Base-by-base conservation (phyloP, 2,888 invertebrate species). In the Prosapia bicincta region DNA sequence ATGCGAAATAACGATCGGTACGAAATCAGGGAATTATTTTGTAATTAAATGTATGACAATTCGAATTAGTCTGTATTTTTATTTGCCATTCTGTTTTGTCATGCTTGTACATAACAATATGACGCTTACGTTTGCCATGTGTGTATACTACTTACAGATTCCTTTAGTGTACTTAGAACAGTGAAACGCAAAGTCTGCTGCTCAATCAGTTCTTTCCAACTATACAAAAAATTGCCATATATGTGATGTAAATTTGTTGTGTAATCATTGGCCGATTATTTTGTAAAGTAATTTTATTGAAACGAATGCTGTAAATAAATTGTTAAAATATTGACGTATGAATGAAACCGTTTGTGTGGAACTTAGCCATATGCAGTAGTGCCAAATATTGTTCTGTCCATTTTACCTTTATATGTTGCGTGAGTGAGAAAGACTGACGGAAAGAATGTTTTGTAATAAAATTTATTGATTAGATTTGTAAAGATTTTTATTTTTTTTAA, bases 351-450 rank as follows among this genome's bases (percentile, higher is more conserved):
- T 76, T 38, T 68, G 73, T 68, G 65, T 71, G 71, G 70, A 76
- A 77, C 74, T 73, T 79, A 81, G 81, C 81, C 81, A 81, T 81
- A 81, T 75, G 70, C 76, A 77, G 80, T 81, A 81, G 81, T 81
- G 81, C 81, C 81, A 81, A 81, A 81, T 80, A 80, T 79, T 74
- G 70, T 78, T 72, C 66, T 76, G 54, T 72, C 30, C 26, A 28
- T 78, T 73, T 78, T 76, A 71, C 69, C 69, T 72, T 71, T 76
- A 76, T 72, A 72, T 32, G 38, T 72, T 76, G 69, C 65, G 69
- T 69, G 25, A 38, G 26, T 26, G 26, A 15, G 74, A 5, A 26
- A 26, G 71, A 38, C 28, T 74, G 74, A 74, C 30, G 54, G 69
- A 74, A 20, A 25, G 74, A 54, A 38, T 38, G 74, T 74, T 74